These are phyloP conservation scores for Epinephelus awoara DNA, from an alignment of 2,797 vertebrate species.

Conservation along the genomic window DNA sequence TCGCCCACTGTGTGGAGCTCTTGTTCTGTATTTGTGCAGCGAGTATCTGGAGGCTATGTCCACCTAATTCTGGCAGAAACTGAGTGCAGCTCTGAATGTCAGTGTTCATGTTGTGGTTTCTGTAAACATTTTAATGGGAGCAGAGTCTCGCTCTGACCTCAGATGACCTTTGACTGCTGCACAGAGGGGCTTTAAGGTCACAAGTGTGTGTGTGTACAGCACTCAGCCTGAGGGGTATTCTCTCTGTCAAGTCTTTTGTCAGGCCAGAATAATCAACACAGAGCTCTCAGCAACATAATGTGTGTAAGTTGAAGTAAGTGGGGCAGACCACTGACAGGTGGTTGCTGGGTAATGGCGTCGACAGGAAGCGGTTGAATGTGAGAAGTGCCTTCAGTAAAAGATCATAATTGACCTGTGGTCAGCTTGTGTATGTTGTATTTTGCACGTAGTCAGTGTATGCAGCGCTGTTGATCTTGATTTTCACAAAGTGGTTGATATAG, in stretches of 20 bases:
- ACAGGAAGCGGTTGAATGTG: neutral
- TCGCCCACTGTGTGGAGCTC: conserved; percentile 72
- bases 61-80: conserved; percentile 35
- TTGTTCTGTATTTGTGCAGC: conserved; percentile 21
- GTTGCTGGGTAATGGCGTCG: neutral
- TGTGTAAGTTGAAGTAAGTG: neutral
- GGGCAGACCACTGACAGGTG: conserved; percentile 16
- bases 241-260: conserved; percentile 29
- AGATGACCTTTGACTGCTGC: conserved; percentile 49
- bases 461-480: neutral
- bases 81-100: conserved; percentile 23
- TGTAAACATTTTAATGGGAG: conserved; percentile 40
- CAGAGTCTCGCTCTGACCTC: conserved; percentile 23
- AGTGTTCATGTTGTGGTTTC: conserved; percentile 28
- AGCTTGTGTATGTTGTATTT: conserved; percentile 15
- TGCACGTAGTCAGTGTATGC: neutral
- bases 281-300: conserved; percentile 23
- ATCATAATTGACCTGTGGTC: conserved; percentile 11
- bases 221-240: conserved; percentile 27
- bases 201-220: neutral
- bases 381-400: neutral
- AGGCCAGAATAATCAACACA: conserved; percentile 18
- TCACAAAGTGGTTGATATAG: neutral
- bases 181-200: conserved; percentile 29
- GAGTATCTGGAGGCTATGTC: conserved; percentile 4